These are phyloP conservation scores for Scaptomyza pallida DNA, from an alignment of 1,140 invertebrate genomes.

Conservation along the genomic window DNA sequence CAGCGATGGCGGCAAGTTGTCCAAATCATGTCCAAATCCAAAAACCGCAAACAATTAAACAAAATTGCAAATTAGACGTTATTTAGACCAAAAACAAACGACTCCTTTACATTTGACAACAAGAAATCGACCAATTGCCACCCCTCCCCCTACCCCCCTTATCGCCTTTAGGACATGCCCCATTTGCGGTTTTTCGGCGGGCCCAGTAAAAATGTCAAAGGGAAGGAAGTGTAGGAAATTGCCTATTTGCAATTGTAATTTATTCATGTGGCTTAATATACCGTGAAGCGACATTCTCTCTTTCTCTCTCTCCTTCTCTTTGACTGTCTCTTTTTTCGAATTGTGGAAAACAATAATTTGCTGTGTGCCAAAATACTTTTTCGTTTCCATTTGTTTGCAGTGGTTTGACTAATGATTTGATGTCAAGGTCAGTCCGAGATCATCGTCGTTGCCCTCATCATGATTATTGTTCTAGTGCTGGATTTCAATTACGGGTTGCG, in stretches of 20 bases:
- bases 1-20: constrained; percentile 30
- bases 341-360: constrained; percentile 74
- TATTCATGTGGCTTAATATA: constrained; percentile 81
- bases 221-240: constrained; percentile 82
- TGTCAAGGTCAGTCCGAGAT: constrained; percentile 64
- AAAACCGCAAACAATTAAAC: constrained; percentile 81
- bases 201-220: constrained; percentile 60
- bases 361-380: constrained; percentile 26
- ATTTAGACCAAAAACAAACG: constrained; percentile 68
- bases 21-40: constrained; percentile 76
- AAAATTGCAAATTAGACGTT: constrained; percentile 81
- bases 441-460: constrained; percentile 32
- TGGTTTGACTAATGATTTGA: constrained; percentile 73
- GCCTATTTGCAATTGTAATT: constrained; percentile 83
- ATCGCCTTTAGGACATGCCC: constrained; percentile 57
- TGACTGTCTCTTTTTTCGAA: background rate
- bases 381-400: constrained; percentile 46
- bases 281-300: constrained; percentile 58
- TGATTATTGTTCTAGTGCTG: constrained; percentile 45
- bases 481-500: constrained; percentile 74
- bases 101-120: constrained; percentile 46
- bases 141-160: background rate
- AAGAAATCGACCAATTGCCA: constrained; percentile 49
- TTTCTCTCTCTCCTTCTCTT: too few relatives aligned
- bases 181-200: constrained; percentile 53